Conservation (phyloP, 2,113 vertebrate species). For the Chitala chitala region DNA sequence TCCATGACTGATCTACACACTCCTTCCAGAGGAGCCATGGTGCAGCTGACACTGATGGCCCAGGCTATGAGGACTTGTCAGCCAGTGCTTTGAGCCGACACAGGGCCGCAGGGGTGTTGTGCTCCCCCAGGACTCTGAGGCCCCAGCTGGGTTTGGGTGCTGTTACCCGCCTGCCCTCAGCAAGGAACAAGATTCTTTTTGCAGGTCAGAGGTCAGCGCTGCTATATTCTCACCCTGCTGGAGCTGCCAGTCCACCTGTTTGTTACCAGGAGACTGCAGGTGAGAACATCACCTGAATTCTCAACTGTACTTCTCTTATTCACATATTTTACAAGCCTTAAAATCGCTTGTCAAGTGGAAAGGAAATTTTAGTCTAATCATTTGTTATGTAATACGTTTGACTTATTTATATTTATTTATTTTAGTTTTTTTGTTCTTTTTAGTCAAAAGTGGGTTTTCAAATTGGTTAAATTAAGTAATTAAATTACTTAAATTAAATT, state of each 20-base stretch:
- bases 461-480: too few species aligned
- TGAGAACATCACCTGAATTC: constrained; percentile 43
- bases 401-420: too few species aligned
- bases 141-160: constrained; percentile 87
- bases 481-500: too few species aligned
- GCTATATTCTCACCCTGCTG: constrained; percentile 62
- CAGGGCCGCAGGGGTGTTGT: constrained; percentile 63
- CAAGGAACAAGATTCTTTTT: constrained; percentile 76
- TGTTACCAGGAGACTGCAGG: constrained; percentile 70
- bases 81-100: constrained; percentile 36
- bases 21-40: constrained; percentile 20
- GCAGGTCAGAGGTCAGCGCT: constrained; percentile 69
- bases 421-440: too few species aligned
- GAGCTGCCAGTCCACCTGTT: constrained; percentile 47
- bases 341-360: too few species aligned
- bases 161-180: constrained; percentile 73
- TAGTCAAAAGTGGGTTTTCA: too few species aligned
- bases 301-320: too few species aligned
- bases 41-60: constrained; percentile 12
- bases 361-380: too few species aligned
- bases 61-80: constrained; percentile 10
- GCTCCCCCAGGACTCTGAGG: constrained; percentile 78
- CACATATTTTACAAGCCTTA: too few species aligned
- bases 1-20: background rate
- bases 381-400: too few species aligned